A percentile compares a stretch with the other conserved stretches of the same genome.
Evolutionary conservation across 2,113 vertebrate genomes (phyloP).

Genomic region (Opisthocomus hoazin): DNA sequence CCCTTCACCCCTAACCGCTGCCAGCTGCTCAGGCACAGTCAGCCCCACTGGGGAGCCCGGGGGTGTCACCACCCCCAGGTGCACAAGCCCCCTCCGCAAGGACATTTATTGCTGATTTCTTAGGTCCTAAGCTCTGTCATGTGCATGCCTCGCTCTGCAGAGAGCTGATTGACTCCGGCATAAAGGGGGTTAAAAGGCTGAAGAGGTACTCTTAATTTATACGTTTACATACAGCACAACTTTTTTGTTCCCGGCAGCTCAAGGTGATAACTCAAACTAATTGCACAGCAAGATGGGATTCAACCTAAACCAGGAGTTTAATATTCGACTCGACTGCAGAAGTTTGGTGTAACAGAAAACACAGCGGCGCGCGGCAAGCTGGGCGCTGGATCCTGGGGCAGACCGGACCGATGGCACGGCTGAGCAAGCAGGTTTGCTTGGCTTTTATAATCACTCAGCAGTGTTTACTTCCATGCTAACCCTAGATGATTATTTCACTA

Average conservation of each 20-base stretch:
- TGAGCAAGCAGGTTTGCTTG: too few relatives aligned
- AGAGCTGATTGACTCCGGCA: background rate
- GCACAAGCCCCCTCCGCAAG: background rate
- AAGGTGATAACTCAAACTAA: background rate
- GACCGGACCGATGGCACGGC: background rate
- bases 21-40: background rate
- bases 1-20: background rate
- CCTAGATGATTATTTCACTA: background rate
- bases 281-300: background rate
- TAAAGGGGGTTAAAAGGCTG: background rate
- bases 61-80: background rate
- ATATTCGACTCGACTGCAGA: accelerated
- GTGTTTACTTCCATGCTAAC: background rate
- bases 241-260: background rate
- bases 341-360: accelerated
- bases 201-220: background rate
- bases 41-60: background rate
- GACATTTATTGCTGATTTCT: background rate
- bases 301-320: background rate
- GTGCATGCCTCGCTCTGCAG: background rate
- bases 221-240: background rate
- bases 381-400: background rate
- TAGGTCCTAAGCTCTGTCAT: background rate
- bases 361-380: accelerated
- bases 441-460: background rate